phyloP scores from a whole-genome alignment of 2,113 vertebrate genomes.

The Ahaetulla prasina region DNA sequence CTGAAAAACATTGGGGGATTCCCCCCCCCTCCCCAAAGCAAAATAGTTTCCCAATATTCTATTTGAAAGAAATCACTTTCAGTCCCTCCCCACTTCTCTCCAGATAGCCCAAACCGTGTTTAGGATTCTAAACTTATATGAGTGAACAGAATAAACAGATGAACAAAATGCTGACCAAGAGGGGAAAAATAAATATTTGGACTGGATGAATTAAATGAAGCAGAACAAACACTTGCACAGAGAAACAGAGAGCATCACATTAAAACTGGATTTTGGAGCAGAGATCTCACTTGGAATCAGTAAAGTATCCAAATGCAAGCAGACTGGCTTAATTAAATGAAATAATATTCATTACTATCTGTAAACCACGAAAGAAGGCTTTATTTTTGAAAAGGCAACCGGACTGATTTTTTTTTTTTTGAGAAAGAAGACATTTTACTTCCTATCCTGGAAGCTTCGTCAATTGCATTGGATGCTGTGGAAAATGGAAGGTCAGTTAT shows the following conservation, averaged over 20 bases:
- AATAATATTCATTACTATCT: background rate
- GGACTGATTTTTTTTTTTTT: too few species aligned
- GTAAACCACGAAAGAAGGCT: background rate
- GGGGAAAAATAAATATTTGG: background rate
- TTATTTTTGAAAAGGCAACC: too few species aligned
- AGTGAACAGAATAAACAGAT: background rate
- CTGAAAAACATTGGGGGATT: background rate
- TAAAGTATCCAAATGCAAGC: background rate
- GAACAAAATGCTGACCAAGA: background rate
- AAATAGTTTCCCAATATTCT: background rate
- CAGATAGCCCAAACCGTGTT: background rate
- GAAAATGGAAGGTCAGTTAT: too few species aligned
- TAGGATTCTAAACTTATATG: background rate
- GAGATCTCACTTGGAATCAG: background rate
- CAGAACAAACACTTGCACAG: background rate
- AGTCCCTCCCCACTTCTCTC: background rate
- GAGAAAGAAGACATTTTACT: too few species aligned
- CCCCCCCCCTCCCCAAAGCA: background rate
- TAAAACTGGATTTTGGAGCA: background rate
- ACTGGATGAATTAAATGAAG: background rate
- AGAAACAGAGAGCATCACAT: background rate
- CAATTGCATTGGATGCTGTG: too few species aligned
- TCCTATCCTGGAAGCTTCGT: too few species aligned
- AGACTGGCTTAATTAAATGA: background rate
- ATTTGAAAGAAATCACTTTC: background rate